Evolutionary conservation across 2,113 vertebrate genomes (phyloP).

Genomic region (Marmota flaviventris): DNA sequence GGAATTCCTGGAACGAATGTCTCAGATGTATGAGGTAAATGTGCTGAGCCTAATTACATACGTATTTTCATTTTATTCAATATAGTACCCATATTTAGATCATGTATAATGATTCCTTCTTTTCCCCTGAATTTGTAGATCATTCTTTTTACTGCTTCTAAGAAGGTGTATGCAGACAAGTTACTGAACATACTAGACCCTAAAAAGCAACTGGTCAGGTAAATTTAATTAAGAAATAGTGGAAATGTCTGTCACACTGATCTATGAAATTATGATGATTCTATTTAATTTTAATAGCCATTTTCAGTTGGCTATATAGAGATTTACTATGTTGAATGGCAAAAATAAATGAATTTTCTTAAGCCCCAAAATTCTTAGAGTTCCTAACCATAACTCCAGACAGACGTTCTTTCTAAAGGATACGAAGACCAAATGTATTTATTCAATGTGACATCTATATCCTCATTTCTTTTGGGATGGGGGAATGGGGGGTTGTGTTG

Average conservation of each 20-base stretch:
- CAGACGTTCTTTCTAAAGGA: conserved; percentile 75
- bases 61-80: not conserved
- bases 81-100: conserved; percentile 37
- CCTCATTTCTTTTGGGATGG: conserved; percentile 62
- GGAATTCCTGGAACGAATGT: conserved; percentile 99
- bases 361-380: conserved; percentile 58
- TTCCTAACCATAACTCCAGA: conserved; percentile 60
- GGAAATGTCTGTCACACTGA: conserved; percentile 65
- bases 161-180: conserved; percentile 99
- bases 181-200: conserved; percentile 99
- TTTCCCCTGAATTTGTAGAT: conserved; percentile 91
- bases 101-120: conserved; percentile 77
- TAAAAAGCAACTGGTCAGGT: conserved; percentile 99
- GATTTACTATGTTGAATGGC: conserved; percentile 47
- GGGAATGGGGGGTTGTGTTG: not conserved
- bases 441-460: conserved; percentile 6
- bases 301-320: not conserved
- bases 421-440: conserved; percentile 48
- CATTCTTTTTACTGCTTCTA: conserved; percentile 99
- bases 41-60: not conserved
- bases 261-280: conserved; percentile 46
- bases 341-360: conserved; percentile 56
- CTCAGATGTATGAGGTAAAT: conserved; percentile 99
- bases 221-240: conserved; percentile 76
- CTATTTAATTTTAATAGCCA: not conserved